Evolutionary conservation across 2,113 vertebrate species (phyloP).

Genomic region (Cercocebus atys): DNA sequence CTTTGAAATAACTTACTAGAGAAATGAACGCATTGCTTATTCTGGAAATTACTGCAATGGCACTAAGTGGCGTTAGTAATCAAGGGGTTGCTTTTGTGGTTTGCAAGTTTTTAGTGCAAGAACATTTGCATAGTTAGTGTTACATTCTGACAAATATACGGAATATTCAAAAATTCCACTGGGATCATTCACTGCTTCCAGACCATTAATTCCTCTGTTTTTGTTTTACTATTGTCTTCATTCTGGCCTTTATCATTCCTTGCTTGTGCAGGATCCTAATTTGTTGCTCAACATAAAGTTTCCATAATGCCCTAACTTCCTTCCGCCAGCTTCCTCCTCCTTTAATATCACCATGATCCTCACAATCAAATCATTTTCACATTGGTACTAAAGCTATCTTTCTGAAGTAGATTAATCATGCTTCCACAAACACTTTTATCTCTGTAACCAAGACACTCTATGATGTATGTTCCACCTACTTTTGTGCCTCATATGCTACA

Average conservation of each 20-base stretch:
- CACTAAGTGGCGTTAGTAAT: neutral
- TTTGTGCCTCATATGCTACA: neutral
- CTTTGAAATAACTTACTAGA: neutral
- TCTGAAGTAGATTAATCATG: neutral
- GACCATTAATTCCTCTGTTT: neutral
- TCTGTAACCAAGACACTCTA: neutral
- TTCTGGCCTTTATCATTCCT: neutral
- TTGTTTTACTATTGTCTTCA: neutral
- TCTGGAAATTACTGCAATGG: neutral
- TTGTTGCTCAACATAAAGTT: neutral
- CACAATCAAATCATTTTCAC: neutral
- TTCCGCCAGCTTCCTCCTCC: no score
- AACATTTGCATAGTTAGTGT: neutral
- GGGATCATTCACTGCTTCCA: neutral
- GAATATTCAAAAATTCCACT: neutral
- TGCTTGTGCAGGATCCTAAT: neutral
- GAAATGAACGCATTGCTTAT: neutral
- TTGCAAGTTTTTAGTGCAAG: neutral
- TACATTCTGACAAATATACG: neutral
- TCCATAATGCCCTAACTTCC: rapidly evolving
- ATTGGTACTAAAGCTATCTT: neutral
- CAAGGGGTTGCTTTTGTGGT: neutral
- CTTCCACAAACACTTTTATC: neutral
- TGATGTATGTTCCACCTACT: no score
- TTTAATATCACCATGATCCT: neutral